Conservation (phyloP, 2,113 vertebrate species). For the Dasyprocta punctata region DNA sequence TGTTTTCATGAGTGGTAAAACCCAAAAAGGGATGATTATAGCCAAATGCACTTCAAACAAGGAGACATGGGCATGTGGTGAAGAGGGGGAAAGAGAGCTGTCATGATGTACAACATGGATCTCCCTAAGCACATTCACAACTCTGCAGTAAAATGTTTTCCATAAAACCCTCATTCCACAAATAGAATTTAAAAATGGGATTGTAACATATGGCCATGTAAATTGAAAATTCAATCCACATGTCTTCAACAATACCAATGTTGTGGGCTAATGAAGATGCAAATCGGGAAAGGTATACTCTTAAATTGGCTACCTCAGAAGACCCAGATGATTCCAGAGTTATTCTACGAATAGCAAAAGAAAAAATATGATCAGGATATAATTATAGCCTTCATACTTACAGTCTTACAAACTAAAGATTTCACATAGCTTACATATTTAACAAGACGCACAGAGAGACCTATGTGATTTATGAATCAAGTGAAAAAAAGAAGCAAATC, state of each 20-base stretch:
- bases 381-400: slow-evolving; percentile 25
- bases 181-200: slow-evolving; percentile 61
- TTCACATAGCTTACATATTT: neutral
- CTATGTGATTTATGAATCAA: slow-evolving; percentile 25
- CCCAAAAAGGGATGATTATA: neutral
- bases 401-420: neutral
- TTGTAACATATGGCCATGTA: slow-evolving; percentile 50
- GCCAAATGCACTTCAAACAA: slow-evolving; percentile 35
- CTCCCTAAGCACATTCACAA: slow-evolving; percentile 45
- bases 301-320: neutral
- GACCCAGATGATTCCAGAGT: neutral
- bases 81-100: neutral
- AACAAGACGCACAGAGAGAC: neutral
- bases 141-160: slow-evolving; percentile 47
- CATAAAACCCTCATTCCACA: slow-evolving; percentile 56
- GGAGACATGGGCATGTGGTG: neutral
- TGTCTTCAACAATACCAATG: neutral
- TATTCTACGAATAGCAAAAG: slow-evolving; percentile 10
- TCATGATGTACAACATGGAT: neutral
- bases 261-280: slow-evolving; percentile 11
- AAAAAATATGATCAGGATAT: slow-evolving; percentile 21
- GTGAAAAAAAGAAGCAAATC: slow-evolving; percentile 11
- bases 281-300: neutral
- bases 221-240: slow-evolving; percentile 30
- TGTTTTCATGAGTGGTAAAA: slow-evolving; percentile 1